Evolutionary conservation across 2,888 invertebrate species (phyloP), one percentile per base, ranked within the genome.

Genomic region (Flabesymbios commensalis): DNA sequence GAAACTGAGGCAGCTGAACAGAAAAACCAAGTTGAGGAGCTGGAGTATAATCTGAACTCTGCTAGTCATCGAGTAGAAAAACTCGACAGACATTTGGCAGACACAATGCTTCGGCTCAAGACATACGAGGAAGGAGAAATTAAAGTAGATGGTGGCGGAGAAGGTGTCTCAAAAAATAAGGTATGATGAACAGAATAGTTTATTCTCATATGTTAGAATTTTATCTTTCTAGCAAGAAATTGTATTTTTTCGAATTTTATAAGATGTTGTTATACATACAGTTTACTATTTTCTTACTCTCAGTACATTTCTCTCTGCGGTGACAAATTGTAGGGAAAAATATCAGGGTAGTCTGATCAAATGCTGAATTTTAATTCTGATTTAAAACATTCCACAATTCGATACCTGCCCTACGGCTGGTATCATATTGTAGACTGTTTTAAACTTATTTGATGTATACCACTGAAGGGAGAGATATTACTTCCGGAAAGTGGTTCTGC

Each of bases 1-100:
- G 96, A 97, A 83, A 96, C 96, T 0, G 92, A 95, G 84, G 92
- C 90, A 65, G 97, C 95, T 0, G 97, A 98, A 82, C 85, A 96
- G 56, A 90, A 93, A 80, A 97, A 96, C 83, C 94, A 96, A 85
- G 90, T 96, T 52, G 97, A 98, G 76, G 98, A 98, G 81, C 84
- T 96, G 56, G 94, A 95, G 80, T 98, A 82, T 65, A 78, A 83
- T 57, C 71, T 77, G 54, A 80, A 82, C 48, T 79, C 79, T 41
- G 74, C 81, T 0, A 77, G 75, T 33, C 90, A 90, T 36, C 87
- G 93, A n/a, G 94, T 94, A 79, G 94, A 94, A 79, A 94, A 95
- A 79, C 84, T 95, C 22, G 95, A 95, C 79, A 92, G 93, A 75
- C 93, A 94, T 83, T 85, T 96, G 61, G 92, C 93, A 0, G 96